A percentile compares a stretch with the other conserved stretches of the same genome.
Conservation (phyloP, 2,888 invertebrate species). For the Operophtera brumata region DNA sequence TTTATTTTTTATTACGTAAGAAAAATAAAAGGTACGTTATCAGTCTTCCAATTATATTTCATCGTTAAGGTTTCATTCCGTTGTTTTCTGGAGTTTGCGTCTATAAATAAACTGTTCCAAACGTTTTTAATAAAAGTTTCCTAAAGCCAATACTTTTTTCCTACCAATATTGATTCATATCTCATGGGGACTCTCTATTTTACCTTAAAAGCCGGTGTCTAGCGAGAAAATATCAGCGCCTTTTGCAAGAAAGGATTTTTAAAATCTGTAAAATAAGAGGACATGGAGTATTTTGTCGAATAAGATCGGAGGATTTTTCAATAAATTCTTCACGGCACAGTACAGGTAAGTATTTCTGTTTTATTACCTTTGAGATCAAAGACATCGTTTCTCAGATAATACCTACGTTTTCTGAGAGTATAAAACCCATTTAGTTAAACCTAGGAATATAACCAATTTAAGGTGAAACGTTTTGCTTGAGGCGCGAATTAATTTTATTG, state of each 20-base stretch:
- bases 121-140: neutral
- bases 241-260: conserved; percentile 16
- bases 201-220: conserved; percentile 3
- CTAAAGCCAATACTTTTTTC: neutral
- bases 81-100: neutral
- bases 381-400: conserved; percentile 1
- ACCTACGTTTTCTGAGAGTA: neutral
- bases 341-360: neutral
- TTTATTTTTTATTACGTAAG: neutral
- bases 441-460: too few relatives aligned
- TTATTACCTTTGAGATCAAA: conserved; percentile 15
- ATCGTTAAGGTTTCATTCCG: neutral
- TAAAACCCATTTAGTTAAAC: neutral
- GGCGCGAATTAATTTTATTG: neutral
- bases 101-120: neutral
- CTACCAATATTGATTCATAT: conserved; percentile 6
- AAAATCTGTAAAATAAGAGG: conserved; percentile 20
- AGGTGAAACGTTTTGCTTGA: too few relatives aligned
- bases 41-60: conserved; percentile 3
- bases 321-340: conserved; percentile 9
- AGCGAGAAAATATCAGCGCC: conserved; percentile 11
- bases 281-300: conserved; percentile 16
- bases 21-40: neutral
- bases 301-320: conserved; percentile 17
- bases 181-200: conserved; percentile 10